A percentile compares a stretch with the other conserved stretches of the same genome.
Conservation (phyloP, 2,113 vertebrate genomes). For the Coryphaenoides rupestris region DNA sequence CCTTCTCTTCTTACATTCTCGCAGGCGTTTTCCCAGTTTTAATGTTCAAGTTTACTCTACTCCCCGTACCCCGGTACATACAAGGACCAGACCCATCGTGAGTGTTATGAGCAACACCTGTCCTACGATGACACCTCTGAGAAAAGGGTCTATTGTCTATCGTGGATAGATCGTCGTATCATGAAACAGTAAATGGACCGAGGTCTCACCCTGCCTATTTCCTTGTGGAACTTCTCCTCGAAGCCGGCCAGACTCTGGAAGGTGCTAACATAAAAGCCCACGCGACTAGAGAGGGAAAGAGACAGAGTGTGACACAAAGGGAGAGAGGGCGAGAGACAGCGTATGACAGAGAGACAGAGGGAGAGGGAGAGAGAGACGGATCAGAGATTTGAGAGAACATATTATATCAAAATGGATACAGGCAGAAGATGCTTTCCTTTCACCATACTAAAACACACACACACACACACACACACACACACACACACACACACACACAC, state of each 20-base stretch:
- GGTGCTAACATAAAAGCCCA: conserved; percentile 98
- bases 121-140: neutral
- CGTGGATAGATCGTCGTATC: too few relatives aligned
- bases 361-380: neutral
- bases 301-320: conserved; percentile 13
- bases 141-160: neutral
- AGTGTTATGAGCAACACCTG: neutral
- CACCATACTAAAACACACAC: neutral
- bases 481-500: neutral
- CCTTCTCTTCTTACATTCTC: too few relatives aligned
- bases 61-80: too few relatives aligned
- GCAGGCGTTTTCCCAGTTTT: too few relatives aligned
- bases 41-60: too few relatives aligned
- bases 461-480: neutral
- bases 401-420: too few relatives aligned
- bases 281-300: conserved; percentile 77
- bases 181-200: neutral
- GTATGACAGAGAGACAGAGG: conserved; percentile 13
- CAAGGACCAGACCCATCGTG: too few relatives aligned
- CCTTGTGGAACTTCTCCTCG: conserved; percentile 98
- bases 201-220: conserved; percentile 89
- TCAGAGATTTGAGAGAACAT: too few relatives aligned
- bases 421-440: too few relatives aligned
- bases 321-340: conserved; percentile 4
- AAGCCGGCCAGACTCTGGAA: conserved; percentile 97